These are phyloP conservation scores for Parapsyche elsis DNA, from an alignment of 1,140 invertebrate species.

Conservation along the genomic window DNA sequence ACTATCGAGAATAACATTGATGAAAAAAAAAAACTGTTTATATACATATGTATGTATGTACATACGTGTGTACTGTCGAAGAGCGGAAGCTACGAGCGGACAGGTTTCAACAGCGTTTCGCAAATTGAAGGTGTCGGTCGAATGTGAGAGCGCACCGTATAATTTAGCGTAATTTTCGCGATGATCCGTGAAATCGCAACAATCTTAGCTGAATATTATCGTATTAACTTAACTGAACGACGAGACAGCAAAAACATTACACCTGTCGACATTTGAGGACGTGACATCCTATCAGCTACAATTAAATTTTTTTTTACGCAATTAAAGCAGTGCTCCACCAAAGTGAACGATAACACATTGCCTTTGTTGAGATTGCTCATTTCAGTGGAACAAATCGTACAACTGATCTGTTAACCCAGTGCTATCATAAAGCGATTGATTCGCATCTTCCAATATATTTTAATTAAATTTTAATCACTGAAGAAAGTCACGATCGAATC, in stretches of 20 bases:
- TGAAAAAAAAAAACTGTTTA: background rate
- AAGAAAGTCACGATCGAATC: too few species aligned
- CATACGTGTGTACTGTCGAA: background rate
- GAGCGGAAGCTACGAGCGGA: slow-evolving; percentile 1
- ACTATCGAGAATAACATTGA: background rate
- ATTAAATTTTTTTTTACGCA: background rate
- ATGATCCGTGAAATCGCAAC: slow-evolving; percentile 15
- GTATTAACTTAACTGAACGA: background rate
- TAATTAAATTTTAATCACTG: too few species aligned
- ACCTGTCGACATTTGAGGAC: background rate
- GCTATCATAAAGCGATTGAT: too few species aligned
- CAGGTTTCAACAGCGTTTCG: background rate
- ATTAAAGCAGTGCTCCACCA: background rate
- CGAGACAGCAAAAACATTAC: background rate
- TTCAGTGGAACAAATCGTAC: too few species aligned
- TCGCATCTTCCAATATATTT: too few species aligned
- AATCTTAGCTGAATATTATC: background rate
- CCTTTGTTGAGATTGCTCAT: too few species aligned
- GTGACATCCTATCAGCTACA: background rate
- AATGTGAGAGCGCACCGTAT: background rate
- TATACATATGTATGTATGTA: background rate
- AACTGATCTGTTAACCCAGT: too few species aligned
- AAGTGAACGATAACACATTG: too few species aligned
- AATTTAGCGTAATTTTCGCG: slow-evolving; percentile 11
- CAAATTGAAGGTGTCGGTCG: background rate